Base-by-base conservation (phyloP, 2,113 vertebrate species). In the Pseudopodoces humilis region DNA sequence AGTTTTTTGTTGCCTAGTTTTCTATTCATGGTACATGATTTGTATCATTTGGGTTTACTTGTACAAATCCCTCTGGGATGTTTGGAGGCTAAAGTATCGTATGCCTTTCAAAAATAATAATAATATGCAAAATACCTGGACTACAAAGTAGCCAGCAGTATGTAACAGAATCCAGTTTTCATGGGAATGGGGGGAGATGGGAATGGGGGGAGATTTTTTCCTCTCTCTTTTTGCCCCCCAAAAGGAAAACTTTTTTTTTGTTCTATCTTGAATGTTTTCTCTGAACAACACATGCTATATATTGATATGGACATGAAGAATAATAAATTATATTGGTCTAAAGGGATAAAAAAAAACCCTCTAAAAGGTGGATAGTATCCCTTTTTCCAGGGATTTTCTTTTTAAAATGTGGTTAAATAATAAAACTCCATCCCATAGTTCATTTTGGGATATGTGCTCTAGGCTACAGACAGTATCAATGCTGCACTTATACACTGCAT, bases 31-130 rank as follows among this genome's bases (percentile, higher is more conserved):
- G 49, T 70, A 90, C 13, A 2, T 69, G 69, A 90, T 83, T 88
- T 69, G 12, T 39, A 31, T 88, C 10, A 20, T 86, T 94, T 77
- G 84, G 28, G 65, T 80, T 80, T 93, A 55, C 0, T 0, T 35
- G 31, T 53, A 30, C 37, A 67, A 71, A 95, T 64, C 52, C 18
- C 23, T 91, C 85, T 49, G 65, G 33, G 43, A 58, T 65, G n/a
- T 53, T 16, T 70, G 46, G 56, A 87, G 59, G 28, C 68, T 28
- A 6, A 85, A 82, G 55, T 83, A 83, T 71, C 19, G 3, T 30
- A 37, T 95, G 76, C 94, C 89, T 81, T 92, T 89, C 67, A 86
- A 90, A 83, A 95, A 78, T 52, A 83, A 59, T 52, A 83, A 59
- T 64, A 81, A 43, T 50, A 53, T 53, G 31, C 50, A 44, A 83